Evolutionary conservation across 1,140 invertebrate species (phyloP).

Genomic region (Heliconius himera): DNA sequence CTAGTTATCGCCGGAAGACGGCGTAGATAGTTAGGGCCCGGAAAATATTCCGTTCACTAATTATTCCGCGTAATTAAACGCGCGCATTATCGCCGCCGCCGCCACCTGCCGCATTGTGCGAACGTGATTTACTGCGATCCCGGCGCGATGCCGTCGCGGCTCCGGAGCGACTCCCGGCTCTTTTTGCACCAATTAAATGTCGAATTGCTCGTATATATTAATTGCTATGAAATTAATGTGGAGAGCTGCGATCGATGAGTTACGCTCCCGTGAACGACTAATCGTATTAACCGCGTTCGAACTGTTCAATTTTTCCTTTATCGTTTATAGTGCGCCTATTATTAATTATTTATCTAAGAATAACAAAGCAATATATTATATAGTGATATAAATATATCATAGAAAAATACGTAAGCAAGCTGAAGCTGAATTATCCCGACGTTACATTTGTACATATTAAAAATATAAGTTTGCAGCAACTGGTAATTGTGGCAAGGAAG

Average conservation of each 20-base stretch:
- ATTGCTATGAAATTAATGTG: constrained; percentile 76
- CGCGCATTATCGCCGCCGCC: constrained; percentile 77
- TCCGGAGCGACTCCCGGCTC: constrained; percentile 66
- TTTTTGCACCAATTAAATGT: constrained; percentile 81
- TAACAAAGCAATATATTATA: no score
- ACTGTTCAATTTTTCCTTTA: constrained; percentile 35
- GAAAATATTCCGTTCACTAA: constrained; percentile 81
- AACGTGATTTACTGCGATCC: constrained; percentile 77
- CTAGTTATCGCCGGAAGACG: constrained; percentile 81
- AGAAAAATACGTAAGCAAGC: neutral
- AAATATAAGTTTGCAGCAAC: neutral
- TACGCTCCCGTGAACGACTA: constrained; percentile 44
- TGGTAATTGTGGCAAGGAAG: constrained; percentile 10
- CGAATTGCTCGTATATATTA: constrained; percentile 77
- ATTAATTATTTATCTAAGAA: neutral
- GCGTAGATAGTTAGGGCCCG: constrained; percentile 80
- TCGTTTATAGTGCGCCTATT: constrained; percentile 5
- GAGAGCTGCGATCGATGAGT: constrained; percentile 59
- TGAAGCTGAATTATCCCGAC: neutral
- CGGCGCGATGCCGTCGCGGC: constrained; percentile 70
- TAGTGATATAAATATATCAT: neutral
- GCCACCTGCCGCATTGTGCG: constrained; percentile 79
- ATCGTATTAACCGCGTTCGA: constrained; percentile 38
- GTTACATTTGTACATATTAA: constrained; percentile 12
- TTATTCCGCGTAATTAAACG: constrained; percentile 82